phyloP scores from a whole-genome alignment of 2,113 vertebrate species.

The Spizaetus ornatus region DNA sequence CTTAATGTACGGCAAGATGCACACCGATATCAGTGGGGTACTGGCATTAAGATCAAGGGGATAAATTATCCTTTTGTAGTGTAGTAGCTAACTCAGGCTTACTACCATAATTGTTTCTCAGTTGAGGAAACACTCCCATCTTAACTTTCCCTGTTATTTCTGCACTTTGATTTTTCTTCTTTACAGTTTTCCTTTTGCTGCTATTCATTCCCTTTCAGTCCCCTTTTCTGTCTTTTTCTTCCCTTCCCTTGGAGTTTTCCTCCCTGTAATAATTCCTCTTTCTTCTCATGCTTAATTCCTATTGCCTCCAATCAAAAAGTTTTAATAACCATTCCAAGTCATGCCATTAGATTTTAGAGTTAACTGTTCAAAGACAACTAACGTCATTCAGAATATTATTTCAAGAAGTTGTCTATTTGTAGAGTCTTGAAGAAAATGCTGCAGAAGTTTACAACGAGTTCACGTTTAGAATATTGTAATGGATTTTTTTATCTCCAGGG shows the following conservation, averaged over 20 bases:
- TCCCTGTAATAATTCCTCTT: not conserved
- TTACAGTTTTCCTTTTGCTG: not conserved
- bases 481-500: not conserved
- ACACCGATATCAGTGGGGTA: not conserved
- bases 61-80: not conserved
- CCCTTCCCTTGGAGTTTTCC: not conserved
- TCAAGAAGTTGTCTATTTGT: not conserved
- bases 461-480: slow-evolving; percentile 25
- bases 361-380: not conserved
- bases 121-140: not conserved
- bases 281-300: not conserved
- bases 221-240: not conserved
- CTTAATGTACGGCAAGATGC: not conserved
- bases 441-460: not conserved
- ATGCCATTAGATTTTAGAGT: not conserved
- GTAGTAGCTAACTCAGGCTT: not conserved
- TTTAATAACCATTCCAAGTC: not conserved
- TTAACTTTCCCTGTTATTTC: not conserved
- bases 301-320: not conserved
- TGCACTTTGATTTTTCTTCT: not conserved
- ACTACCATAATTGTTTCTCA: not conserved
- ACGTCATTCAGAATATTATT: not conserved
- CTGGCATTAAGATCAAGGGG: not conserved
- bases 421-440: not conserved
- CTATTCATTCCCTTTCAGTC: not conserved